Evolutionary conservation across 2,888 invertebrate species (phyloP), one percentile per base, ranked within the genome.

Genomic region (Megamerina dolium): DNA sequence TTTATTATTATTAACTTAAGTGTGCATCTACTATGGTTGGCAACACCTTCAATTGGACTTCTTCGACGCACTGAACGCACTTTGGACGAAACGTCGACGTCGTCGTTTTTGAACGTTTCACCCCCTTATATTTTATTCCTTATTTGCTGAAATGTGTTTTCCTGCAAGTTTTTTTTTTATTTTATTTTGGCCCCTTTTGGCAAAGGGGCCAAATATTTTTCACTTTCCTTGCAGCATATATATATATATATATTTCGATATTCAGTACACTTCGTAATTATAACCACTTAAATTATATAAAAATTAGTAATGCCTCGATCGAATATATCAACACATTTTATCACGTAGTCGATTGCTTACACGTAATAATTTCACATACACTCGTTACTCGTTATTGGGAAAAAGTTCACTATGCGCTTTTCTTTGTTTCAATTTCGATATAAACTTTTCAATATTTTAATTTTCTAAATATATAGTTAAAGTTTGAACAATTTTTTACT

Each of bases 131-230:
- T 21, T 37, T 38, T 34, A 26, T 34, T 33, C 38, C 34, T 38
- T 38, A 34, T 43, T 38, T 43, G 34, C 30, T 38, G 37, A 38
- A 33, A 33, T 26, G 37, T 36, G 23, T 33, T 21, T 43, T 39
- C 36, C 12, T 41, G 20, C 5, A 18, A 23, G 30, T 33, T 33
- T 12, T 31, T 26, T 23, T 39, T 30, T 20, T 33, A 10, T 17
- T 41, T 37, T 26, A 31, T 39, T 37, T 51, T 48, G 49, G 46
- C 43, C 53, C 49, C 50, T 37, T 42, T 26, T 19, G 17, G n/a
- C 5, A n/a, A 46, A 48, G 48, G 51, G 45, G 49, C 43, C 49
- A 41, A 49, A 35, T 39, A 16, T 26, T 27, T 27, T 23, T 38
- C 34, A 38, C 20, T 33, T n/a, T n/a, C n/a, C n/a, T 27, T 35